These are phyloP conservation scores for Hippocampus guttulatus DNA, from an alignment of 2,113 vertebrate genomes.

Conservation along the genomic window DNA sequence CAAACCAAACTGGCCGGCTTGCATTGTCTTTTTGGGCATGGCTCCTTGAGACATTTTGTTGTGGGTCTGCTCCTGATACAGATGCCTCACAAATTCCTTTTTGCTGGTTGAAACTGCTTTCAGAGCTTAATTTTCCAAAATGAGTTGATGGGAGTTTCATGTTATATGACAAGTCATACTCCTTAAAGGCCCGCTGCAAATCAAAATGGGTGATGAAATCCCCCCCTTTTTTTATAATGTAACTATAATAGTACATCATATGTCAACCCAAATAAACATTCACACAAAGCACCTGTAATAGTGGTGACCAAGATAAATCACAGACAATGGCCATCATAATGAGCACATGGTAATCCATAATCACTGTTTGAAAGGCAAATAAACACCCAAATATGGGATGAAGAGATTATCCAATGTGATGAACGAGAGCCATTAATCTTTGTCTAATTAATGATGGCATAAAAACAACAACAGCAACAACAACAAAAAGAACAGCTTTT, in stretches of 20 bases:
- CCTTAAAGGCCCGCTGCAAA: no score
- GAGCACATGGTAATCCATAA: neutral
- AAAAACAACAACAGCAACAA: no score
- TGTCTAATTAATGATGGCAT: neutral
- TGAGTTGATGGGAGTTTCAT: no score
- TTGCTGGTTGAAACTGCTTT: neutral
- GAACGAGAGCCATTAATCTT: neutral
- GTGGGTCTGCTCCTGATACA: neutral
- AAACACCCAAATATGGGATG: neutral
- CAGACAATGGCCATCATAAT: neutral
- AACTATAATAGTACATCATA: no score
- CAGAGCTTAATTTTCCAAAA: neutral
- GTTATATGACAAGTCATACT: no score
- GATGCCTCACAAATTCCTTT: neutral
- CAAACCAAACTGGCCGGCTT: neutral
- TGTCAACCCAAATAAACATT: constrained; percentile 34
- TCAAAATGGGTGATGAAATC: neutral
- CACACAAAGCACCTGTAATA: no score
- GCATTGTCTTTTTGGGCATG: neutral
- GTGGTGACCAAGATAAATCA: neutral
- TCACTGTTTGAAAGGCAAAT: neutral
- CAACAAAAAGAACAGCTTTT: no score
- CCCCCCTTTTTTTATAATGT: no score
- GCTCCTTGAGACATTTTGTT: neutral
- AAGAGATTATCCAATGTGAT: neutral